Percentiles rank a stretch among this genome's conserved stretches.
These are phyloP conservation scores for Agriopis marginaria DNA, from an alignment of 2,888 invertebrate species.

Conservation along the genomic window DNA sequence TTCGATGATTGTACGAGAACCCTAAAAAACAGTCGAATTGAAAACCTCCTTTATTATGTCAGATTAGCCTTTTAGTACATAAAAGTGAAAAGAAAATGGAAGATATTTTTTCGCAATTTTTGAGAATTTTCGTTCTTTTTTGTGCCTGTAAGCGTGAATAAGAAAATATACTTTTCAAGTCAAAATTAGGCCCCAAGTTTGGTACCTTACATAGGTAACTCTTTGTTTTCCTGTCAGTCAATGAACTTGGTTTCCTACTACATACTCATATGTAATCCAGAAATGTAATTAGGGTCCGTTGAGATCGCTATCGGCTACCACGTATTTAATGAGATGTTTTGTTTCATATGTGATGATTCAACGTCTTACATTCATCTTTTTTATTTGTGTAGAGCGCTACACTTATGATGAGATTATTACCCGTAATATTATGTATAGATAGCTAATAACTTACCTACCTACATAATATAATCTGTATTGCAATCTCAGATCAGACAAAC, in stretches of 20 bases:
- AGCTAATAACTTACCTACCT: too few relatives aligned
- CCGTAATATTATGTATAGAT: too few relatives aligned
- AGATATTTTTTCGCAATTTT: neutral
- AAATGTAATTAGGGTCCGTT: conserved; percentile 65
- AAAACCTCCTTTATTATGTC: too few relatives aligned
- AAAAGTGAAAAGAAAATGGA: neutral
- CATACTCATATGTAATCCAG: conserved; percentile 53
- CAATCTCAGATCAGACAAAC: too few relatives aligned
- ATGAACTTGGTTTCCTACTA: conserved; percentile 33
- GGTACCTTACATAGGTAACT: conserved; percentile 12
- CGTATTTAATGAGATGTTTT: conserved; percentile 73
- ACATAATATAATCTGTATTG: too few relatives aligned
- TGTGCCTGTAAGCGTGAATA: too few relatives aligned
- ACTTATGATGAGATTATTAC: neutral
- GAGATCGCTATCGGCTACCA: conserved; percentile 68
- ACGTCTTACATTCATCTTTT: conserved; percentile 35
- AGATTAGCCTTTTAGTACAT: too few relatives aligned
- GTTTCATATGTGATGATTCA: conserved; percentile 53
- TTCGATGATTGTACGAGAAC: too few relatives aligned
- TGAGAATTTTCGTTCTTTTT: too few relatives aligned
- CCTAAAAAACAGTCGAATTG: too few relatives aligned
- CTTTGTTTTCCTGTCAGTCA: conserved; percentile 47
- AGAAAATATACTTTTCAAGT: too few relatives aligned
- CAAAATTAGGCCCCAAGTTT: too few relatives aligned
- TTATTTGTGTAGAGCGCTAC: conserved; percentile 14